phyloP scores from a whole-genome alignment of 2,888 invertebrate species.

The Adelognathus sp. region DNA sequence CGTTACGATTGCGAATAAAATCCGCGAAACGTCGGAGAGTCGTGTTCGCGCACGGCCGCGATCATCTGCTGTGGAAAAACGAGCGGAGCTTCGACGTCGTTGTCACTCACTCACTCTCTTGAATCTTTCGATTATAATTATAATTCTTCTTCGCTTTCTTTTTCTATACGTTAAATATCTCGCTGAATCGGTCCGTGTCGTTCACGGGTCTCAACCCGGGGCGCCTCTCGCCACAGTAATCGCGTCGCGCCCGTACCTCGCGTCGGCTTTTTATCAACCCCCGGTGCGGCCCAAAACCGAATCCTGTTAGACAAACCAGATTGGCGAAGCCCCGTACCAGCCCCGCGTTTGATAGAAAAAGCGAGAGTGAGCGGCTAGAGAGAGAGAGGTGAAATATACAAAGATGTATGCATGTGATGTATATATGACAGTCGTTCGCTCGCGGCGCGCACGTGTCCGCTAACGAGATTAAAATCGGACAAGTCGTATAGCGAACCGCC shows the following conservation, averaged over 20 bases:
- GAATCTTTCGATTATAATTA: background rate
- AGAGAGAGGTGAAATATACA: no score
- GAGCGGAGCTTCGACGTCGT: background rate
- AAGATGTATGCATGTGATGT: no score
- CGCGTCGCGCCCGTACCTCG: conserved; percentile 74
- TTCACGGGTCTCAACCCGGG: conserved; percentile 60
- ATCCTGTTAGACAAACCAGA: conserved; percentile 91
- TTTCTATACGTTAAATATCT: background rate
- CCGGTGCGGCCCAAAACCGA: conserved; percentile 83
- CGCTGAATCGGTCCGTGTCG: conserved; percentile 33
- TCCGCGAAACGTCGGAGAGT: background rate
- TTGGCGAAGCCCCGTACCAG: conserved; percentile 89
- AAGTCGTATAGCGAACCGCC: conserved; percentile 81
- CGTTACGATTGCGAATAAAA: background rate
- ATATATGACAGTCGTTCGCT: no score
- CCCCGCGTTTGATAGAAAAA: no score
- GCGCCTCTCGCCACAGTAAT: conserved; percentile 70
- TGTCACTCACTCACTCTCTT: background rate
- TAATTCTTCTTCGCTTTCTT: background rate
- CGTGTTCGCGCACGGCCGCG: background rate
- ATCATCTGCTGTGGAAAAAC: conserved; percentile 18
- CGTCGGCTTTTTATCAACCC: conserved; percentile 83
- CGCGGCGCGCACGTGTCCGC: conserved; percentile 85
- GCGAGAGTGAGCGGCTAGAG: no score
- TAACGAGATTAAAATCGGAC: conserved; percentile 86